Conservation (phyloP, 2,113 vertebrate species). For the Pomatostomus ruficeps region DNA sequence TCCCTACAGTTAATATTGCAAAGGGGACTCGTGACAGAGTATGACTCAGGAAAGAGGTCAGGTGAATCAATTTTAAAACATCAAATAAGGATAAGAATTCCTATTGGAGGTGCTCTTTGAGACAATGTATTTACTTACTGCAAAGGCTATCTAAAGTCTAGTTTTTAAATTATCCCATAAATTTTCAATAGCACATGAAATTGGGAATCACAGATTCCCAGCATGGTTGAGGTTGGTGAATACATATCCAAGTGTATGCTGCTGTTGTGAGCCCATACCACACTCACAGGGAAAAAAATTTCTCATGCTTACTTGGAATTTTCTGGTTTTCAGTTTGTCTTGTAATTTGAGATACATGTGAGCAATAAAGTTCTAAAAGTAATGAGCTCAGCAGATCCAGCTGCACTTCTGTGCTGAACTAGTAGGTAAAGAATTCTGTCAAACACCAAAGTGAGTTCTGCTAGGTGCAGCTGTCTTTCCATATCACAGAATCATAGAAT, state of each 20-base stretch:
- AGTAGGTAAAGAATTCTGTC: neutral
- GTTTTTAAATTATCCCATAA: neutral
- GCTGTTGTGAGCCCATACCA: neutral
- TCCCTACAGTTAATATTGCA: neutral
- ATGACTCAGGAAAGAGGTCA: neutral
- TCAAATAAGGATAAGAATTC: neutral
- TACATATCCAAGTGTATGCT: neutral
- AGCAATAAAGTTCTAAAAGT: neutral
- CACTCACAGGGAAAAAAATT: neutral
- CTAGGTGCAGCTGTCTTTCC: neutral
- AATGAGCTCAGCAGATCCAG: neutral
- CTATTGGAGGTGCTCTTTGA: neutral
- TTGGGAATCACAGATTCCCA: neutral
- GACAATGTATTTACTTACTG: neutral
- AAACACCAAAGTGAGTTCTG: neutral
- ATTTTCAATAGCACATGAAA: neutral
- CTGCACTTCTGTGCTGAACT: neutral
- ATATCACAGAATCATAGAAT: neutral
- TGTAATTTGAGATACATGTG: neutral
- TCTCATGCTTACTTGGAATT: neutral
- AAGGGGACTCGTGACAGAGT: neutral
- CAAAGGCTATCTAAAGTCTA: neutral
- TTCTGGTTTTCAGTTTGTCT: neutral
- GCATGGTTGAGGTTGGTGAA: neutral
- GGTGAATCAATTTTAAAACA: neutral